Percentiles rank a stretch among this genome's conserved stretches.
phyloP scores from a whole-genome alignment of 2,113 vertebrate species.

The Carettochelys insculpta region DNA sequence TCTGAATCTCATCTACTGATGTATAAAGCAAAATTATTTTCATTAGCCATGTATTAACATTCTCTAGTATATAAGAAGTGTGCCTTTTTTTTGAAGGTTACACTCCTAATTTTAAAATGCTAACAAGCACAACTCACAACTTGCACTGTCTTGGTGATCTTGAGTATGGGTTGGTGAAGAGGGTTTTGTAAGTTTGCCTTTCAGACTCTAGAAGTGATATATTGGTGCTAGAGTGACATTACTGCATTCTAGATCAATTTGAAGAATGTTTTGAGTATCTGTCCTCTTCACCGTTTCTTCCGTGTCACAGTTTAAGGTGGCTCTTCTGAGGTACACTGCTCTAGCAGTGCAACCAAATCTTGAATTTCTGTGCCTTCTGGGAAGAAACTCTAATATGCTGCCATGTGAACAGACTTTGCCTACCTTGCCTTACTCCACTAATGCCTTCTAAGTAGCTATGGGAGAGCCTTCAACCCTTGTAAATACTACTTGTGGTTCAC shows the following conservation, averaged over 20 bases:
- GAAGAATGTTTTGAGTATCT: not conserved
- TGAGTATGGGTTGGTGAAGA: not conserved
- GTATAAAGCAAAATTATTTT: constrained; percentile 59
- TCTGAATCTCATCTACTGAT: constrained; percentile 55
- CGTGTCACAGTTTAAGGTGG: not conserved
- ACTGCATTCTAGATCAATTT: not conserved
- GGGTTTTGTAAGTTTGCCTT: not conserved
- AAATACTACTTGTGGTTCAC: not conserved
- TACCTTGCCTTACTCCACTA: constrained; percentile 33
- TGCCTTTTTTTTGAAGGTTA: constrained; percentile 63
- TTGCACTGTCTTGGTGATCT: constrained; percentile 23
- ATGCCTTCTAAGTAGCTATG: not conserved
- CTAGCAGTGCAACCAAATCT: not conserved
- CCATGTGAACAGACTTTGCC: constrained; percentile 1
- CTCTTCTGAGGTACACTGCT: not conserved
- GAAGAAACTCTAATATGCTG: constrained; percentile 9
- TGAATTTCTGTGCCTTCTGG: constrained; percentile 36
- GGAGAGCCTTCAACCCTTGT: not conserved
- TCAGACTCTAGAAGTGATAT: not conserved
- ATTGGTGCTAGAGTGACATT: not conserved
- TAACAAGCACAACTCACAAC: not conserved
- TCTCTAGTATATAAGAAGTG: constrained; percentile 31
- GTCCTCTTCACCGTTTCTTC: not conserved
- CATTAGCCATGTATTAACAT: constrained; percentile 56
- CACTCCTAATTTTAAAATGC: constrained; percentile 49